These are phyloP conservation scores for Pristionchus arcanus DNA, from an alignment of 2,888 invertebrate genomes.

Conservation along the genomic window DNA sequence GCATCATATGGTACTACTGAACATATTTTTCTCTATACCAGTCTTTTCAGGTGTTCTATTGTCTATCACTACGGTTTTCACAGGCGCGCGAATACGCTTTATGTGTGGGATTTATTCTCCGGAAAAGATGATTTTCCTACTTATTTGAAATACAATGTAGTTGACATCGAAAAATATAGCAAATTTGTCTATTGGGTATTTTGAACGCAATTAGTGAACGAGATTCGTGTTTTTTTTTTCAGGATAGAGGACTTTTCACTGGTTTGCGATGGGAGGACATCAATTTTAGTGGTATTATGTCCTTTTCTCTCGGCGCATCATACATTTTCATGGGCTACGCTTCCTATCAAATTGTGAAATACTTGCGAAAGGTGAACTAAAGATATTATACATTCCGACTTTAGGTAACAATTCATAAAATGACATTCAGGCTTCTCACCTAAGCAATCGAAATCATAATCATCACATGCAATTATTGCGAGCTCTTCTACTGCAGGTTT, in stretches of 20 bases:
- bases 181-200: neutral
- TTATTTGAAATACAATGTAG: neutral
- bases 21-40: neutral
- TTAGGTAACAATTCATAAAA: no score
- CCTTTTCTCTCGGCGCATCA: neutral
- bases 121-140: neutral
- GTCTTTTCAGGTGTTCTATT: neutral
- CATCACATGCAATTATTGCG: neutral
- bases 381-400: no score
- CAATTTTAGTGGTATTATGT: neutral
- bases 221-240: neutral
- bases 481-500: neutral
- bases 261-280: neutral
- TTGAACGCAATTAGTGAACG: neutral
- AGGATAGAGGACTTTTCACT: neutral
- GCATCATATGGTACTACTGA: neutral
- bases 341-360: neutral
- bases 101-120: neutral
- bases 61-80: neutral
- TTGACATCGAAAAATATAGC: neutral
- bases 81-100: neutral
- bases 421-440: neutral
- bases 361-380: neutral
- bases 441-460: neutral
- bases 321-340: neutral